Base-by-base conservation (phyloP, 1,140 invertebrate species). In the Steinernema feltiae region DNA sequence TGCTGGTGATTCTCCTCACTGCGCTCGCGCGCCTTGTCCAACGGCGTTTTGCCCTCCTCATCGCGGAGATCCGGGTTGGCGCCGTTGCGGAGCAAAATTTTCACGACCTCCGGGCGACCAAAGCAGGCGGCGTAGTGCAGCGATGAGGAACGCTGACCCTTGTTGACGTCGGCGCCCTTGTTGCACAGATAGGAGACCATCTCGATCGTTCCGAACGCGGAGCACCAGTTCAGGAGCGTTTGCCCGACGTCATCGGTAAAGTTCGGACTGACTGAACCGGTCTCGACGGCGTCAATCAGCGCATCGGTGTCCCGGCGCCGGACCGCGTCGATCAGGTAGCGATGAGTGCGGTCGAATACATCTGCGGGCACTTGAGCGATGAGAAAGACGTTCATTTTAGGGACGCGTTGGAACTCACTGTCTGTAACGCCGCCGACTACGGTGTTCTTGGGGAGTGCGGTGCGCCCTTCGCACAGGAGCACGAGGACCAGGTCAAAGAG, bases 171-270 rank as follows among this genome's bases (percentile, higher is more conserved):
- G 72, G 90, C 90, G 84, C 92, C 94, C 87, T 94, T 91, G 80
- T 97, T 95, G 87, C 96, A 99, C 0, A 99, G 89, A 88, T 96
- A 99, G 86, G 98, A 95, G 1, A 99, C 89, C 89, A 87, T 87
- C 31, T 86, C 84, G 30, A 80, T 41, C 0, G 85, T 89, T 31
- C 95, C 95, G 88, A 98, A 98, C 0, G 97, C 97, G 0, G 95
- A 95, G 0, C 95, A 95, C 97, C 97, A 99, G 88, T 99, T 99
- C 15, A 98, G 88, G 48, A 99, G 88, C 0, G 97, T 98, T 87
- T 99, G 97, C 0, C 97, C 97, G 12, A 99, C 97, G 89, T 99
- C 97, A 87, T 99, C 97, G 90, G 97, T 98, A 86, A 97, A 98
- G 88, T 99, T 99, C 0, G 30, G 69, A 30, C 70, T 78, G 53